Base-by-base conservation (phyloP, 1,140 invertebrate genomes). In the Drosophila takahashii region DNA sequence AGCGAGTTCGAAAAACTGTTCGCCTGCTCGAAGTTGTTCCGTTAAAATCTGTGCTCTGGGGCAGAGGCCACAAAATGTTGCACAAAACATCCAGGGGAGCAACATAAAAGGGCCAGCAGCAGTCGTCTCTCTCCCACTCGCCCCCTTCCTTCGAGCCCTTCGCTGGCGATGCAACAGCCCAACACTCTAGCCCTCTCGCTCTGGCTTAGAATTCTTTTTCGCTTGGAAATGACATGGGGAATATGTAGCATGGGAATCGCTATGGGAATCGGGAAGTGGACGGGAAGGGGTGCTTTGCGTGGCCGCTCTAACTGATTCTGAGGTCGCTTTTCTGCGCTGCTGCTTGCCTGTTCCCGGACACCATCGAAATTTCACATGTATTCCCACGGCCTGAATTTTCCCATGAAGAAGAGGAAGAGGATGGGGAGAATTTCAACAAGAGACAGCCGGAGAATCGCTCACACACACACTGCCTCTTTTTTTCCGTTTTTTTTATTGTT, bases 381-480 rank as follows among this genome's bases (percentile, higher is more conserved):
- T 92, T 92, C 90, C 90, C 90, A 92, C 90, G 90, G 90, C 90
- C 87, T 86, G 87, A 90, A 92, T 92, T 90, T 91, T 91, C 90
- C 90, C 90, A 91, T 90, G 73, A 89, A 78, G 83, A 72, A 83
- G 83, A 85, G 67, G 84, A 71, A 69, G 51, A 66, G 64, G 64
- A 26, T 70, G 66, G 27, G 76, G 81, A 80, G 75, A 79, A 71
- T 74, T 86, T 87, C 77, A 87, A 81, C 76, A 45, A 59, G 29
- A 70, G 58, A 66, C 45, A 66, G 69, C 50, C 79, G 54, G 57
- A 80, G 58, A 78, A 50, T 47, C 42, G 44, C 44, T 52, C 59
- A 52, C 37, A 76, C 42, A 76, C 45, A 58, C 70, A 65, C 64
- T 41, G 18, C 22, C 16, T 22, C 29, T 42, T 42, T 48, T 39